phyloP scores from a whole-genome alignment of 2,113 vertebrate genomes.

The Upupa epops region DNA sequence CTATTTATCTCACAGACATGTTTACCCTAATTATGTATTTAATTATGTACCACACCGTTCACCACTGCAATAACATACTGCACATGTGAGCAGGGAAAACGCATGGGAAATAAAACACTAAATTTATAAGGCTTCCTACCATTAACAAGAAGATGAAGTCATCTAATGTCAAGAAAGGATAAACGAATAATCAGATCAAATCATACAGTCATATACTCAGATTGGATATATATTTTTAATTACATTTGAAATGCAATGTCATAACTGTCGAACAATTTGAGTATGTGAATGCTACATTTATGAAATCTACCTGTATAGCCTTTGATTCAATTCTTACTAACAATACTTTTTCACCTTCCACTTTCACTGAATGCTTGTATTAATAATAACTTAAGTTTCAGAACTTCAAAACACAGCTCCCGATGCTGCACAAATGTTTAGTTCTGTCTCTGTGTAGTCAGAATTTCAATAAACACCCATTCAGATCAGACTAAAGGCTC shows the following conservation, averaged over 20 bases:
- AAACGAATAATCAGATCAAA: background rate
- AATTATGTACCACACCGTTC: background rate
- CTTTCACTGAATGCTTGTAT: background rate
- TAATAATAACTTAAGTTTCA: background rate
- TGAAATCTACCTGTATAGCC: background rate
- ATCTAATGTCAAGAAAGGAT: background rate
- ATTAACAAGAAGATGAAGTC: background rate
- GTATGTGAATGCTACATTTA: background rate
- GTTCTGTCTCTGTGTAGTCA: background rate
- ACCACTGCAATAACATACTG: background rate
- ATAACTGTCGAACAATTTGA: background rate
- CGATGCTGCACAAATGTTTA: background rate
- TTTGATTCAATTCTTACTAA: background rate
- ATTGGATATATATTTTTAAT: background rate
- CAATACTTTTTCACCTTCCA: background rate
- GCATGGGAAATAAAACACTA: background rate
- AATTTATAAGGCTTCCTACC: background rate
- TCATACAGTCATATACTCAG: no score
- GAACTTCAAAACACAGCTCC: background rate
- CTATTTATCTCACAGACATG: background rate
- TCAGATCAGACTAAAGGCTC: background rate
- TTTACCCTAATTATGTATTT: background rate
- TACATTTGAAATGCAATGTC: background rate
- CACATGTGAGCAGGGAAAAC: background rate
- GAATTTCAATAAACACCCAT: background rate